Percentiles rank a stretch among this genome's conserved stretches.
Conservation (phyloP, 2,888 invertebrate genomes). For the Acanthosepion esculentum region DNA sequence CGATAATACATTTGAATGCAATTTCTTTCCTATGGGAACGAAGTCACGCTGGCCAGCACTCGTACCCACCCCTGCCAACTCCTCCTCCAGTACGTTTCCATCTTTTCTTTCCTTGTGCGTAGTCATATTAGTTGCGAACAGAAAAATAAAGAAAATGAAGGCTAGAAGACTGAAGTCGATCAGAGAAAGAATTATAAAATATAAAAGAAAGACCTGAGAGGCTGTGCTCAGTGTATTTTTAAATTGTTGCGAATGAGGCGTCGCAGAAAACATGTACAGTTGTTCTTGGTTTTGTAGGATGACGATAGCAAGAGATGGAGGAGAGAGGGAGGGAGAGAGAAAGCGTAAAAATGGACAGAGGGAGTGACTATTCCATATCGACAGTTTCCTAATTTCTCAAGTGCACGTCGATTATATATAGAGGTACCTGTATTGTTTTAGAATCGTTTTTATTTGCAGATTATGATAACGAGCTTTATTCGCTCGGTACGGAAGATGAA, state of each 20-base stretch:
- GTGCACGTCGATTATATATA: not conserved
- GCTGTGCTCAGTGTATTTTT: not conserved
- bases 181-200: not conserved
- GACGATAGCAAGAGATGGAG: too few species aligned
- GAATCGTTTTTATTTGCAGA: not conserved
- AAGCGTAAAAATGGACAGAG: too few species aligned
- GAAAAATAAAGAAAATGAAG: too few species aligned
- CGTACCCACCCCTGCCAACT: not conserved
- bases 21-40: conserved; percentile 40
- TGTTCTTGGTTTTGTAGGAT: not conserved
- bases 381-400: not conserved
- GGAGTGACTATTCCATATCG: too few species aligned
- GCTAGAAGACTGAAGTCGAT: not conserved
- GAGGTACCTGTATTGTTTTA: not conserved
- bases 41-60: conserved; percentile 44
- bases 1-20: conserved; percentile 40
- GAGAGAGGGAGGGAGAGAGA: too few species aligned
- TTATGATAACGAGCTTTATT: not conserved
- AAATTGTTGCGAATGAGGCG: not conserved
- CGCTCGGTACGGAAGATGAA: not conserved
- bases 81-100: not conserved
- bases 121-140: not conserved
- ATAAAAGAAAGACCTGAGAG: not conserved
- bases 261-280: not conserved
- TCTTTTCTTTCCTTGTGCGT: not conserved